phyloP scores from a whole-genome alignment of 1,140 invertebrate genomes.

The Drosophila bipectinata region DNA sequence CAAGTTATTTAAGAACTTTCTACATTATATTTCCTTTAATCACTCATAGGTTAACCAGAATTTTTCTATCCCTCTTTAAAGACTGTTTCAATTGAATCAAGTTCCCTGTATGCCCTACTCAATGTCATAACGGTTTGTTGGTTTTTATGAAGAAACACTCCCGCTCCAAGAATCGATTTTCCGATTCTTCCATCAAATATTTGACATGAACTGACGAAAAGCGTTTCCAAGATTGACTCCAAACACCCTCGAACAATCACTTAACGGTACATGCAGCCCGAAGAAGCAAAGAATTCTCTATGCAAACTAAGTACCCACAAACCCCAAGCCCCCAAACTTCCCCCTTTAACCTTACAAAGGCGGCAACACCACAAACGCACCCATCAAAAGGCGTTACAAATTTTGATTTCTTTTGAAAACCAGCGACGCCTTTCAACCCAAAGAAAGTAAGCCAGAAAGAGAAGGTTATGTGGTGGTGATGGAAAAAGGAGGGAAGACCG shows the following conservation, averaged over 20 bases:
- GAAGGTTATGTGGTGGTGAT: constrained; percentile 15
- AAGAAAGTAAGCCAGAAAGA: constrained; percentile 15
- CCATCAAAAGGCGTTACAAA: constrained; percentile 80
- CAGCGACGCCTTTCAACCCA: constrained; percentile 59
- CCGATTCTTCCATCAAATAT: constrained; percentile 48
- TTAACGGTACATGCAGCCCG: constrained; percentile 55
- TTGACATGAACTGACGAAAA: constrained; percentile 48
- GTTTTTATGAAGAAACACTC: constrained; percentile 7
- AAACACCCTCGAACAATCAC: constrained; percentile 46
- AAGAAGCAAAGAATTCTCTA: constrained; percentile 60
- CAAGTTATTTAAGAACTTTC: background rate
- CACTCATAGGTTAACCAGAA: background rate
- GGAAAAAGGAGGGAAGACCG: background rate
- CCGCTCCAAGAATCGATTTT: constrained; percentile 23
- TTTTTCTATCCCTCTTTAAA: background rate
- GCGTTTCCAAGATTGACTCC: constrained; percentile 38
- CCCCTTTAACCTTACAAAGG: constrained; percentile 30
- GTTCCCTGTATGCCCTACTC: constrained; percentile 8
- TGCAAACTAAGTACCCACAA: constrained; percentile 73
- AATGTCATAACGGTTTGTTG: constrained; percentile 46
- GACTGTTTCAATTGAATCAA: constrained; percentile 5
- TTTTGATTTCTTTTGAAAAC: constrained; percentile 79
- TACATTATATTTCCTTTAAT: background rate
- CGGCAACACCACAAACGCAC: constrained; percentile 54
- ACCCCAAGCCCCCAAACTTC: constrained; percentile 16